Conservation (phyloP, 2,113 vertebrate genomes). For the Brienomyrus brachyistius region DNA sequence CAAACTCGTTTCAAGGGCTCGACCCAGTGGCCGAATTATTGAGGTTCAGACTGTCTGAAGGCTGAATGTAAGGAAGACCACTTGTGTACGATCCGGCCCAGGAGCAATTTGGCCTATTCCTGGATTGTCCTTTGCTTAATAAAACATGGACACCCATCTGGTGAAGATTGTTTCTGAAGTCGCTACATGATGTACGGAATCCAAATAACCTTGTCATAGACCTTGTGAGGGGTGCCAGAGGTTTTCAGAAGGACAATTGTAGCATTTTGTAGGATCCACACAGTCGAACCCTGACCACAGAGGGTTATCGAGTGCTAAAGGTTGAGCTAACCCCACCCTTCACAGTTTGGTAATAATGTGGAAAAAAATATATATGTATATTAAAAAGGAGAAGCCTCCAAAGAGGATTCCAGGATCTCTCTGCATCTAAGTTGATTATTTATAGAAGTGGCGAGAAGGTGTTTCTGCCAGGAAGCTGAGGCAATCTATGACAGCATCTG, state of each 20-base stretch:
- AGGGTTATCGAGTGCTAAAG: neutral
- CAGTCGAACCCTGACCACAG: neutral
- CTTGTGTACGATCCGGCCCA: neutral
- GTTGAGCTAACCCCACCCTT: neutral
- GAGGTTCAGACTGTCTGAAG: neutral
- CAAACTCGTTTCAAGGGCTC: neutral
- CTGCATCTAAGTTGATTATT: conserved; percentile 20
- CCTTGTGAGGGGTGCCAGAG: neutral
- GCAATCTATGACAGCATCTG: conserved; percentile 17
- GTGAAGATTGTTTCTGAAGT: neutral
- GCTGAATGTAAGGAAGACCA: neutral
- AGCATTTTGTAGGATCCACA: neutral
- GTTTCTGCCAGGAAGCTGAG: neutral
- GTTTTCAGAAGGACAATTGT: neutral
- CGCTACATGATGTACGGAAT: neutral
- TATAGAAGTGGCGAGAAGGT: neutral
- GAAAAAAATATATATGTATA: neutral
- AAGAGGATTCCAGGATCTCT: conserved; percentile 3
- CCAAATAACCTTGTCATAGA: neutral
- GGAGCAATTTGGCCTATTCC: neutral
- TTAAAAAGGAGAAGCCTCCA: neutral
- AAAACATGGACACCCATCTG: neutral
- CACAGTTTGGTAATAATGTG: neutral
- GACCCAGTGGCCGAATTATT: neutral
- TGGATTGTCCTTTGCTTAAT: neutral